phyloP scores from a whole-genome alignment of 2,113 vertebrate species.

The Dasypus novemcinctus region DNA sequence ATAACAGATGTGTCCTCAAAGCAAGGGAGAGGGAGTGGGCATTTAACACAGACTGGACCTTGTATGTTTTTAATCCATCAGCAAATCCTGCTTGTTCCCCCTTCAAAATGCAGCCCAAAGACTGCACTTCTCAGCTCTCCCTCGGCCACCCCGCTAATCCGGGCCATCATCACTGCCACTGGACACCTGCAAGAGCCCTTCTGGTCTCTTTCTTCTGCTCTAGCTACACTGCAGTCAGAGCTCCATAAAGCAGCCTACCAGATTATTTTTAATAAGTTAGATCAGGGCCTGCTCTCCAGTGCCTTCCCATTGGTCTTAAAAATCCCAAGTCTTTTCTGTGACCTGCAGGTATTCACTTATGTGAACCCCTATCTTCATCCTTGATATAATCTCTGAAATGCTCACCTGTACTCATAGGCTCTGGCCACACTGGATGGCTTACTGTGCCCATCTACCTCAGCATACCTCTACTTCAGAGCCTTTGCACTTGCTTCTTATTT shows the following conservation, averaged over 20 bases:
- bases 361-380: background rate
- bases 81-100: background rate
- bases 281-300: no score
- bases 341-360: background rate
- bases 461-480: background rate
- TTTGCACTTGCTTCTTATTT: background rate
- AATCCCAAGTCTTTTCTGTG: background rate
- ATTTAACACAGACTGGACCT: no score
- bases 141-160: background rate
- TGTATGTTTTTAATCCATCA: fast-evolving
- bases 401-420: no score
- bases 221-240: background rate
- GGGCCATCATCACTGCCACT: fast-evolving
- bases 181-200: background rate
- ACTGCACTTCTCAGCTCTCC: background rate
- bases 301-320: background rate
- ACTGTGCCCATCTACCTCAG: background rate
- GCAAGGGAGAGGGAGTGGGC: background rate
- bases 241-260: background rate
- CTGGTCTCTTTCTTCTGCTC: background rate
- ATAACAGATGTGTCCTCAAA: fast-evolving
- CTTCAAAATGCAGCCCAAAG: background rate
- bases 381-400: background rate
- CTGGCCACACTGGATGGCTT: background rate
- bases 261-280: background rate